These are phyloP conservation scores for Darevskia mixta DNA, from an alignment of 2,797 vertebrate genomes.

Conservation along the genomic window DNA sequence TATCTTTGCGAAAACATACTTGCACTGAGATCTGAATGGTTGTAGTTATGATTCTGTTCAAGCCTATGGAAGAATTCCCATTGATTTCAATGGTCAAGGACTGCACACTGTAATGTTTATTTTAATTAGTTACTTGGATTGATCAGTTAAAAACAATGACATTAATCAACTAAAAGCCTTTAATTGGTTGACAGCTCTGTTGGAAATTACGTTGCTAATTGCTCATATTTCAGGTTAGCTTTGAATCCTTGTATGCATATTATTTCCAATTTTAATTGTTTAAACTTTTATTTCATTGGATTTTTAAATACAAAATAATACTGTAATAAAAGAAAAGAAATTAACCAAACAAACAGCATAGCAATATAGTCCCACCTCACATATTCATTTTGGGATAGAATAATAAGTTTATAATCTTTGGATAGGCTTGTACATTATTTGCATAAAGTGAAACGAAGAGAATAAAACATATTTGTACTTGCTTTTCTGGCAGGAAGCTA, in stretches of 20 bases:
- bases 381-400: background rate
- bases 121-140: conserved; percentile 41
- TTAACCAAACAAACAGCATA: background rate
- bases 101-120: conserved; percentile 12
- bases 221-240: conserved; percentile 20
- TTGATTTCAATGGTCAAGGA: conserved; percentile 35
- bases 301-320: background rate
- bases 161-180: conserved; percentile 43
- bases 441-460: background rate
- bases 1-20: conserved; percentile 17
- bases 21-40: background rate
- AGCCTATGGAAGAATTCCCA: conserved; percentile 21
- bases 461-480: background rate
- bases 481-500: conserved; percentile 42
- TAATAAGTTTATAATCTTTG: background rate
- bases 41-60: conserved; percentile 1
- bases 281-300: background rate
- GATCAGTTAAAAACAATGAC: conserved; percentile 37
- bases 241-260: background rate
- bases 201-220: conserved; percentile 25
- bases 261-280: background rate
- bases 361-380: background rate
- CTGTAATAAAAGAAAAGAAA: background rate
- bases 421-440: background rate
- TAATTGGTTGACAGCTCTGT: conserved; percentile 14